phyloP scores from a whole-genome alignment of 2,888 invertebrate genomes.

The Platynereis dumerilii region DNA sequence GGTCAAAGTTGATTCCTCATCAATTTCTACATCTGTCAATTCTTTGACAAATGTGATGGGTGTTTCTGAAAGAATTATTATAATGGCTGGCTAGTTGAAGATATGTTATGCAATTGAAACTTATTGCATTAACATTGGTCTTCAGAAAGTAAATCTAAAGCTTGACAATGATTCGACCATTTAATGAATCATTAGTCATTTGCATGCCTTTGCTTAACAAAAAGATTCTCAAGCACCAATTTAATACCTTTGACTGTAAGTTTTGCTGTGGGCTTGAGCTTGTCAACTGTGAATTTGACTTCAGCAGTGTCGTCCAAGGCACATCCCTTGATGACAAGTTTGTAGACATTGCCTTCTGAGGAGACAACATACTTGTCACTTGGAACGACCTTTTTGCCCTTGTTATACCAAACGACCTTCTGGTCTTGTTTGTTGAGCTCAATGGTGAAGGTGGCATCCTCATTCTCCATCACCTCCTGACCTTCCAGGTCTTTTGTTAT shows the following conservation, averaged over 20 bases:
- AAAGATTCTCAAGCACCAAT: no score
- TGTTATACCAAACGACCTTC: constrained; percentile 52
- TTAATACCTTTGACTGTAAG: constrained; percentile 17
- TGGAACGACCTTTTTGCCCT: constrained; percentile 77
- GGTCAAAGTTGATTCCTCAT: constrained; percentile 42
- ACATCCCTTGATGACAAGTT: constrained; percentile 47
- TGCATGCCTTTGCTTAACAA: no score
- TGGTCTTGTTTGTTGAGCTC: constrained; percentile 77
- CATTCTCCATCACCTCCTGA: constrained; percentile 60
- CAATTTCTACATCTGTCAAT: constrained; percentile 43
- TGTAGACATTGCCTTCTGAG: constrained; percentile 71
- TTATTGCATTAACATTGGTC: no score
- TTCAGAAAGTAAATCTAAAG: no score
- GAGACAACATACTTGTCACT: constrained; percentile 77
- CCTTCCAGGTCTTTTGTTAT: no score
- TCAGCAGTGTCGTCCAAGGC: constrained; percentile 43
- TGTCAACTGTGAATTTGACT: neutral
- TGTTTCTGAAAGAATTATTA: constrained; percentile 42
- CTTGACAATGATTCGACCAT: no score
- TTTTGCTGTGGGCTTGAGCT: constrained; percentile 10
- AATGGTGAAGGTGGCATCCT: constrained; percentile 77
- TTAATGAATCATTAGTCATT: no score
- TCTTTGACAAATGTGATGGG: constrained; percentile 42
- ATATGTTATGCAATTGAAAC: no score
- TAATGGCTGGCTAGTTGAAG: no score